Conservation (phyloP, 2,888 invertebrate species). For the Drosophila testacea region DNA sequence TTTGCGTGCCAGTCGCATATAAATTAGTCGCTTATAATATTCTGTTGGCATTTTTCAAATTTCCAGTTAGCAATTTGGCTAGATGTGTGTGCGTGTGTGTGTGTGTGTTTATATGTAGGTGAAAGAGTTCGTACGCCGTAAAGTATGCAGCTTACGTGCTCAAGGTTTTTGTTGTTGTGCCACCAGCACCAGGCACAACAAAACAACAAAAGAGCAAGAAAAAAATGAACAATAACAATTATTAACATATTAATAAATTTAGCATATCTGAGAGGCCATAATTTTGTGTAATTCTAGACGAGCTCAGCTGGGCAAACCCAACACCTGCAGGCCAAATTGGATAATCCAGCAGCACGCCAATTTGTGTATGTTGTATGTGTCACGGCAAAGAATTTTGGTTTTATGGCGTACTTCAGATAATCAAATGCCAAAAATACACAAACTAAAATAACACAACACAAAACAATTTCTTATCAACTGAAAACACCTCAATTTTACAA, state of each 20-base stretch:
- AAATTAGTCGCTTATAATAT: constrained; percentile 79
- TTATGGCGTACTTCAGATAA: constrained; percentile 43
- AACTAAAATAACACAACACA: not conserved
- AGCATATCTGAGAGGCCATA: constrained; percentile 79
- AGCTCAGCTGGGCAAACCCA: constrained; percentile 55
- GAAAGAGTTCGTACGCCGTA: constrained; percentile 80
- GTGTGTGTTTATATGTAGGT: constrained; percentile 40
- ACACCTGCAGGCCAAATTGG: constrained; percentile 73
- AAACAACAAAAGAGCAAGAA: constrained; percentile 50
- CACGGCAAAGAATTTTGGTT: constrained; percentile 23
- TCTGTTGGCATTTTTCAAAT: constrained; percentile 80
- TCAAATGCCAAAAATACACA: not conserved
- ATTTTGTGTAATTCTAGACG: constrained; percentile 77
- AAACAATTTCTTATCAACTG: constrained; percentile 20
- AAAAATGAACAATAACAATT: constrained; percentile 67
- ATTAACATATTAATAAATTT: constrained; percentile 84
- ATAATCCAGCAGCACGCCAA: constrained; percentile 54
- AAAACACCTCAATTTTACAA: not conserved
- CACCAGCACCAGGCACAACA: constrained; percentile 46
- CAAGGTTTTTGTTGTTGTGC: constrained; percentile 59
- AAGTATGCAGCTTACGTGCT: constrained; percentile 77
- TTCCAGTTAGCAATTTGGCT: constrained; percentile 77
- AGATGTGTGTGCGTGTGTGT: constrained; percentile 17
- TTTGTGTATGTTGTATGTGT: constrained; percentile 4
- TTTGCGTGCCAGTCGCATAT: constrained; percentile 78